These are phyloP conservation scores for Drosophila parvula DNA, from an alignment of 1,140 invertebrate species.

Conservation along the genomic window DNA sequence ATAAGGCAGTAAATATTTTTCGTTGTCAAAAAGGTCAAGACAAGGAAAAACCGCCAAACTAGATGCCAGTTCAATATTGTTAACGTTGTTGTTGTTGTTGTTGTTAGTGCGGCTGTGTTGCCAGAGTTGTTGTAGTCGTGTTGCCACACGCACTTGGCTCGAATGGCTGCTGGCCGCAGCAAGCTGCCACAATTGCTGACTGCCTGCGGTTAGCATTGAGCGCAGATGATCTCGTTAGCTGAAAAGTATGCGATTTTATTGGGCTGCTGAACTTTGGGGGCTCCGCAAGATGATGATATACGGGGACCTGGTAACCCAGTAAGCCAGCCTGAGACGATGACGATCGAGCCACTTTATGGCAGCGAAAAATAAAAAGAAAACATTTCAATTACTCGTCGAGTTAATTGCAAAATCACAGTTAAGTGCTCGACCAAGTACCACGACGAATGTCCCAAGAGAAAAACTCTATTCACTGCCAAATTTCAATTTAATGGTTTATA, in stretches of 20 bases:
- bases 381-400: slow-evolving; percentile 18
- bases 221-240: slow-evolving; percentile 48
- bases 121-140: slow-evolving; percentile 2
- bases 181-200: slow-evolving; percentile 51
- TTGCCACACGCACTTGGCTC: slow-evolving; percentile 55
- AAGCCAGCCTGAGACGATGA: slow-evolving; percentile 1
- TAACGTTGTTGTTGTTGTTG: slow-evolving; percentile 19
- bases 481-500: slow-evolving; percentile 1
- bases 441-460: slow-evolving; percentile 13
- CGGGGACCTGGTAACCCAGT: slow-evolving; percentile 25
- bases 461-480: neutral
- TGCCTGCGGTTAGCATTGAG: slow-evolving; percentile 63
- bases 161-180: slow-evolving; percentile 26
- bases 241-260: slow-evolving; percentile 43
- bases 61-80: slow-evolving; percentile 48
- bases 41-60: slow-evolving; percentile 64
- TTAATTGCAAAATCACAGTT: slow-evolving; percentile 18
- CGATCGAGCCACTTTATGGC: slow-evolving; percentile 3
- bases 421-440: neutral
- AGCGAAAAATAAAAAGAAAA: slow-evolving; percentile 11
- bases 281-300: slow-evolving; percentile 9
- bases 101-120: neutral
- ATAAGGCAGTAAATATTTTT: slow-evolving; percentile 74
- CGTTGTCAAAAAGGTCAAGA: slow-evolving; percentile 77
- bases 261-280: slow-evolving; percentile 19